Evolutionary conservation across 2,888 invertebrate genomes (phyloP).

Genomic region (Amphimallon solstitiale): DNA sequence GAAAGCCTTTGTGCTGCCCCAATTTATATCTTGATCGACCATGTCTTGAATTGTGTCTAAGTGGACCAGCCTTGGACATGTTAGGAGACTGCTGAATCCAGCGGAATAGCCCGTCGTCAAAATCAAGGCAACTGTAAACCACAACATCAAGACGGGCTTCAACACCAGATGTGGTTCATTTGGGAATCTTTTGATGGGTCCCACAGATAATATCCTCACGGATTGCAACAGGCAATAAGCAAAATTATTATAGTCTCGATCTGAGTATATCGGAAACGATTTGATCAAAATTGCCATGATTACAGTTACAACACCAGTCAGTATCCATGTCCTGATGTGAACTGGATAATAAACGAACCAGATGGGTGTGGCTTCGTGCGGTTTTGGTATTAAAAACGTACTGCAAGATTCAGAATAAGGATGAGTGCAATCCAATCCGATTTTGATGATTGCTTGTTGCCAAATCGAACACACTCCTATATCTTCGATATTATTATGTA

Average conservation of each 20-base stretch:
- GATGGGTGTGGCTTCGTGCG: constrained; percentile 35
- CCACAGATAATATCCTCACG: constrained; percentile 25
- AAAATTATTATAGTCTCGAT: background rate
- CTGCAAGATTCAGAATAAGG: constrained; percentile 39
- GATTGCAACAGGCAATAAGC: background rate
- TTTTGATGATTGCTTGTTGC: background rate
- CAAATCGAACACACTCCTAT: constrained; percentile 26
- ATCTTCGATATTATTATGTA: constrained; percentile 5
- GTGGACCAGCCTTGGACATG: constrained; percentile 36
- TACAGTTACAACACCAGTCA: background rate
- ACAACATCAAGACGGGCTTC: constrained; percentile 38
- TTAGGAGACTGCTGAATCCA: constrained; percentile 43
- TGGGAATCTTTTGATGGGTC: constrained; percentile 21
- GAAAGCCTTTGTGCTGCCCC: constrained; percentile 31
- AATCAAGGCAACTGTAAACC: constrained; percentile 39
- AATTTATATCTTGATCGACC: constrained; percentile 39
- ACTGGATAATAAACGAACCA: constrained; percentile 45
- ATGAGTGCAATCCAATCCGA: constrained; percentile 17
- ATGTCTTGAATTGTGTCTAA: constrained; percentile 43
- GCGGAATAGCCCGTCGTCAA: constrained; percentile 43
- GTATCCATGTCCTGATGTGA: constrained; percentile 11
- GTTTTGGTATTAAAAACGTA: constrained; percentile 47
- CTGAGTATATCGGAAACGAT: background rate
- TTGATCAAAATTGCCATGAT: constrained; percentile 5
- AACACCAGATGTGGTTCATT: constrained; percentile 26